These are phyloP conservation scores for Rhizomys pruinosus DNA, from an alignment of 2,113 vertebrate species.

Conservation along the genomic window DNA sequence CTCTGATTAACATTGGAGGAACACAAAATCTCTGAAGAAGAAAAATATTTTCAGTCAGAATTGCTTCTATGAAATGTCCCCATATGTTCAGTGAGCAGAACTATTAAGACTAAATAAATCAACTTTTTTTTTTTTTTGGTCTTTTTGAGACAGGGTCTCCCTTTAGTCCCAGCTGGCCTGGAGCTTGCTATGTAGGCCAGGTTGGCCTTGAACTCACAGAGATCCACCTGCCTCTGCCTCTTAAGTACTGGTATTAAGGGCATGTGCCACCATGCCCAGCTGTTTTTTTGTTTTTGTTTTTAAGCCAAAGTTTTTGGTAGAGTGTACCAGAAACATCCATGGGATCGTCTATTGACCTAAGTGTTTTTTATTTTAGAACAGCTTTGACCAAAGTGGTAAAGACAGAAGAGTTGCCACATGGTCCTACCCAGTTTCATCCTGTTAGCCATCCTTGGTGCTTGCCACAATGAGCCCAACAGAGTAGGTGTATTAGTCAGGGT, in stretches of 20 bases:
- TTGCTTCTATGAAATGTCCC: background rate
- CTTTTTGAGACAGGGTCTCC: too few relatives aligned
- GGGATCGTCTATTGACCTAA: background rate
- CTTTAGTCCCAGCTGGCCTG: too few relatives aligned
- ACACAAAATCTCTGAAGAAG: background rate
- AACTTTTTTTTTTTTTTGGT: too few relatives aligned
- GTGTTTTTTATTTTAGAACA: background rate
- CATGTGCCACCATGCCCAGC: too few relatives aligned
- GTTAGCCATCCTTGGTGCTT: background rate
- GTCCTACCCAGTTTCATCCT: background rate
- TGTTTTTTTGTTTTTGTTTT: background rate
- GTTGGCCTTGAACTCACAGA: too few relatives aligned
- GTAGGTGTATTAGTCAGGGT: too few relatives aligned
- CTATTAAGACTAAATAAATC: background rate
- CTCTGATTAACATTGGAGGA: background rate
- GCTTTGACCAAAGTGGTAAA: background rate
- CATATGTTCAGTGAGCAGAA: background rate
- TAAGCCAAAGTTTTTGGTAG: background rate
- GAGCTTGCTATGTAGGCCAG: too few relatives aligned
- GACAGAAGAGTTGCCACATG: background rate
- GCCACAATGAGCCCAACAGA: background rate
- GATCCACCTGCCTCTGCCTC: too few relatives aligned
- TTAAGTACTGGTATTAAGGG: too few relatives aligned
- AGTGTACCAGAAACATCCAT: background rate
- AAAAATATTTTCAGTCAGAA: background rate